These are phyloP conservation scores for Agrotis puta DNA, from an alignment of 2,888 invertebrate genomes.

Conservation along the genomic window DNA sequence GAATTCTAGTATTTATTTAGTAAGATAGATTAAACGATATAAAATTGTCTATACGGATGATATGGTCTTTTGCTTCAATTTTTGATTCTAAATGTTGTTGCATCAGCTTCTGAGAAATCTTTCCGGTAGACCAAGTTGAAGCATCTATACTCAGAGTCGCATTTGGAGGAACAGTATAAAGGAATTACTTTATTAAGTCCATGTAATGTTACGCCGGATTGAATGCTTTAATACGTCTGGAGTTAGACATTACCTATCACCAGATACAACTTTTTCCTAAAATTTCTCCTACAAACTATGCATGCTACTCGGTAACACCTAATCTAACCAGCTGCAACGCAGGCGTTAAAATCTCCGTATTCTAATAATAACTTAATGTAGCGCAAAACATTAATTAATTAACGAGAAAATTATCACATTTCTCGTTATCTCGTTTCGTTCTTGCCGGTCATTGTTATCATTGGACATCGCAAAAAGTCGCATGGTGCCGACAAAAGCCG, in stretches of 20 bases:
- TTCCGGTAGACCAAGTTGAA: too few relatives aligned
- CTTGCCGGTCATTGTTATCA: slow-evolving; percentile 86
- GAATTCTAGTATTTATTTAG: not conserved
- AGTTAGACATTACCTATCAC: not conserved
- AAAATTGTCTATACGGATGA: not conserved
- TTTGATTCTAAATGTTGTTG: too few relatives aligned
- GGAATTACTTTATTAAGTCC: not conserved
- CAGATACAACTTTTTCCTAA: not conserved
- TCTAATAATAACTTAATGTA: slow-evolving; percentile 68
- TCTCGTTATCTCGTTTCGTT: slow-evolving; percentile 64
- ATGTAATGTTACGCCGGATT: not conserved
- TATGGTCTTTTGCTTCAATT: not conserved
- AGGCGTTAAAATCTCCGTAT: slow-evolving; percentile 59
- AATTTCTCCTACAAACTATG: not conserved
- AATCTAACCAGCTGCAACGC: slow-evolving; percentile 18
- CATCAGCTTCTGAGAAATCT: not conserved
- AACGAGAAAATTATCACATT: slow-evolving; percentile 67
- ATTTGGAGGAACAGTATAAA: not conserved
- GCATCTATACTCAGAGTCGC: not conserved
- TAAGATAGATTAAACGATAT: too few relatives aligned
- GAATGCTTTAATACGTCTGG: too few relatives aligned
- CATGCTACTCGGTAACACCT: slow-evolving; percentile 2
- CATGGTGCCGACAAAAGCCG: slow-evolving; percentile 89
- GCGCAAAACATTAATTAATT: slow-evolving; percentile 69
- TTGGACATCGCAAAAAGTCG: slow-evolving; percentile 88